phyloP scores from a whole-genome alignment of 2,113 vertebrate species.

The Aptenodytes forsteri region DNA sequence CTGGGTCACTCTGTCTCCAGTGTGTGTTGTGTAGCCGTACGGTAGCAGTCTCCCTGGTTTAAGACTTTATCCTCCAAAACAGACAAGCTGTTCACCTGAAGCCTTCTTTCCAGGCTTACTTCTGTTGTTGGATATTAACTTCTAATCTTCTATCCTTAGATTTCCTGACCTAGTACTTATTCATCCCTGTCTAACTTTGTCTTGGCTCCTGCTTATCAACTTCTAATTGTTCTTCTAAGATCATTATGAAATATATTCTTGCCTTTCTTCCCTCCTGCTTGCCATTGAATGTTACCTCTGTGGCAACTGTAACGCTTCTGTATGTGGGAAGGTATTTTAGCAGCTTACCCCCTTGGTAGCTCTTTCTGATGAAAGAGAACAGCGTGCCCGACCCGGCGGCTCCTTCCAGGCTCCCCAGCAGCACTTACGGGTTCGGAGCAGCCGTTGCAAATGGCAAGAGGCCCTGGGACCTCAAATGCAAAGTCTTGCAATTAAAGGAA shows the following conservation, averaged over 20 bases:
- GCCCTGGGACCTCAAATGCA: background rate
- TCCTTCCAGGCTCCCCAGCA: background rate
- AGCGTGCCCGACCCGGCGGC: accelerated
- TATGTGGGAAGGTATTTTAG: background rate
- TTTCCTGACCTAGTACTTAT: background rate
- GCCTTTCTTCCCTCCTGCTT: background rate
- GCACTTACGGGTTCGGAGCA: accelerated
- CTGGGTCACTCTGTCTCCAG: background rate
- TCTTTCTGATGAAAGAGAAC: background rate
- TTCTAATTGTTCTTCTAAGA: background rate
- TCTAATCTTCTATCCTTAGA: background rate
- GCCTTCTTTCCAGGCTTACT: background rate
- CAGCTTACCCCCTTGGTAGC: no score
- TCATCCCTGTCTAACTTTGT: background rate
- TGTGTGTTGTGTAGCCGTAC: accelerated
- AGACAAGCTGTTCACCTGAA: background rate
- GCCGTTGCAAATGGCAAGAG: background rate
- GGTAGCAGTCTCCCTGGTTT: background rate
- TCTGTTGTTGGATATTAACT: background rate
- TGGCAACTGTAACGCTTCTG: background rate
- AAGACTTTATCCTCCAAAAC: background rate
- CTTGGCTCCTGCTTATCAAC: background rate
- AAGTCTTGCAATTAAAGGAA: background rate
- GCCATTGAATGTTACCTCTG: background rate
- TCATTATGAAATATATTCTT: background rate